Evolutionary conservation across 2,113 vertebrate genomes (phyloP), one percentile per base, ranked within the genome.

Genomic region (Scomber scombrus): DNA sequence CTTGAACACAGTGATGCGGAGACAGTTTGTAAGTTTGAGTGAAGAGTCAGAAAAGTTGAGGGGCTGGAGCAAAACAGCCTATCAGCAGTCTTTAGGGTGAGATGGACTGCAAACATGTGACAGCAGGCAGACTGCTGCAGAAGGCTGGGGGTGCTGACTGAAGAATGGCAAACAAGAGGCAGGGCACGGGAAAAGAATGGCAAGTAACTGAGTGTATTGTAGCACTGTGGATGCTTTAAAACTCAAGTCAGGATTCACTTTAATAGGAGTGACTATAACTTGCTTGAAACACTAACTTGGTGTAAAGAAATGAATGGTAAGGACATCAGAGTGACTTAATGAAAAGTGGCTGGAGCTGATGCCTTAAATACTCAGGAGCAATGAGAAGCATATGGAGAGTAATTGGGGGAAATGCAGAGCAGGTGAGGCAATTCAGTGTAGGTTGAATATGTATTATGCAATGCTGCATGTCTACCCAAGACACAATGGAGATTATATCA

Each of bases 81-180:
- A 26, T 73, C 50, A 64, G 26, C 51, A 57, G 45, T 15, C 31
- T 43, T 29, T 31, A 54, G 13, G 4, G 43, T 11, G 14, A 58
- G 14, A 49, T 62, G 45, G 26, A 12, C 11, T 18, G 23, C 40
- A 71, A 12, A 52, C 45, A 40, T 62, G n/a, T 2, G 34, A 47
- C 29, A 34, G 60, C 19, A 55, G 21, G 26, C 6, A n/a, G 40
- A n/a, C 16, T 14, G 19, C 57, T 31, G 62, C 62, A 63, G 43
- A 62, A 29, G 40, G 15, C 10, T 61, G 29, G 3, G 21, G 23
- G 7, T 47, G 63, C 73, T 69, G 50, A 51, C 63, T 71, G 57
- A 26, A 26, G 23, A 26, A 46, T 19, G n/a, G 16, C 45, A 50
- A 62, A 68, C 16, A 55, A 49, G 23, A 60, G 31, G 18, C 1